A percentile compares a stretch with the other conserved stretches of the same genome.
Conservation (phyloP, 1,140 invertebrate species). For the Octopus sinensis region DNA sequence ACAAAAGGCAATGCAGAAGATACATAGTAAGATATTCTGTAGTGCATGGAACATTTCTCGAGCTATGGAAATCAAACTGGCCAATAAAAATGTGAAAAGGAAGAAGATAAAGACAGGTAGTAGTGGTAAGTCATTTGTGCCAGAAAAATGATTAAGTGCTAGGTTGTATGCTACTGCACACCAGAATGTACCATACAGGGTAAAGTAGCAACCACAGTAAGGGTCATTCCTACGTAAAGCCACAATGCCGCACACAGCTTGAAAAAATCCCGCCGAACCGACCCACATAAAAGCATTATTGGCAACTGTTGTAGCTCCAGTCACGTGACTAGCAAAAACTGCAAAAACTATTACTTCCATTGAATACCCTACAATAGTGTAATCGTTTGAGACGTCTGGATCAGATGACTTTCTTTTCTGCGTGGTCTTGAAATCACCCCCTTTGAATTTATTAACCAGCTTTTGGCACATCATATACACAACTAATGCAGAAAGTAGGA, state of each 20-base stretch:
- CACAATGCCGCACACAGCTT: constrained; percentile 29
- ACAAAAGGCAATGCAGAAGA: constrained; percentile 33
- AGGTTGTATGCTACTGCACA: constrained; percentile 30
- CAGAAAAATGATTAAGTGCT: constrained; percentile 22
- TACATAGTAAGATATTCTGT: constrained; percentile 29
- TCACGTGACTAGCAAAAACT: constrained; percentile 32
- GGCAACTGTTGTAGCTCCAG: constrained; percentile 23
- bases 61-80: constrained; percentile 27
- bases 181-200: constrained; percentile 39
- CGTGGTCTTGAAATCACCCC: constrained; percentile 5
- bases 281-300: constrained; percentile 34
- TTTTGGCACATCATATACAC: constrained; percentile 26
- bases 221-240: constrained; percentile 28
- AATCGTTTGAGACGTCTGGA: constrained; percentile 26
- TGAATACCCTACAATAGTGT: constrained; percentile 33
- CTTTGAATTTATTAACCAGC: constrained; percentile 19
- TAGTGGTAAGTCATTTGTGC: constrained; percentile 16
- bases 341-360: constrained; percentile 36
- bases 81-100: constrained; percentile 27
- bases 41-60: constrained; percentile 35
- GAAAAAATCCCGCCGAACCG: constrained; percentile 32
- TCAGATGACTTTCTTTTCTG: not conserved
- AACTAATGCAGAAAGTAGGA: constrained; percentile 29
- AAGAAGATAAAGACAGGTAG: constrained; percentile 33
- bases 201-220: constrained; percentile 27